Evolutionary conservation across 1,140 invertebrate species (phyloP).

Genomic region (Trachymyrmex septentrionalis): DNA sequence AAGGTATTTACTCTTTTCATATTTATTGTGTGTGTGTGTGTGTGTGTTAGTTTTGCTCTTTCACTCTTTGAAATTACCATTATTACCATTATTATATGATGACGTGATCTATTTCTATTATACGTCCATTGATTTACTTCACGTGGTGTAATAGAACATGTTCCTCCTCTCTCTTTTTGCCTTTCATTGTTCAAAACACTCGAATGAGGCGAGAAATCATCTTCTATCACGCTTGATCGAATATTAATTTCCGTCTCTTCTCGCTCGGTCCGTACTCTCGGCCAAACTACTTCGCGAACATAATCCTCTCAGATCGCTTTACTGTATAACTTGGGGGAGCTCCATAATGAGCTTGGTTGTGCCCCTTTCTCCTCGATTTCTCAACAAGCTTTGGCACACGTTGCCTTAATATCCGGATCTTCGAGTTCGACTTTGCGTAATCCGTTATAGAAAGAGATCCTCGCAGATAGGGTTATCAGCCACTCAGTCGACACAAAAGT

Average conservation of each 20-base stretch:
- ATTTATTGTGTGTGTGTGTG: too few species aligned
- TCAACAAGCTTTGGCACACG: conserved; percentile 49
- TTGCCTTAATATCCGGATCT: conserved; percentile 55
- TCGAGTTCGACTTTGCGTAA: conserved; percentile 34
- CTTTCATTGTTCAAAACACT: conserved; percentile 23
- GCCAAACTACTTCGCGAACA: conserved; percentile 45
- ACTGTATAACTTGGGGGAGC: conserved; percentile 56
- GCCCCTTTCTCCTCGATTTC: conserved; percentile 44
- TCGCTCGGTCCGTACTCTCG: neutral
- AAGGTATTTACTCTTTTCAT: neutral
- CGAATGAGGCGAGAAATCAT: conserved; percentile 38
- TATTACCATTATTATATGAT: neutral
- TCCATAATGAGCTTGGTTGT: conserved; percentile 46
- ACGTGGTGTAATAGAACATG: neutral
- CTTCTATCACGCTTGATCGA: conserved; percentile 45
- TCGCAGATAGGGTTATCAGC: too few species aligned
- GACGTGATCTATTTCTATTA: neutral
- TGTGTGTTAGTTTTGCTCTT: too few species aligned
- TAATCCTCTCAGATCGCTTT: conserved; percentile 55
- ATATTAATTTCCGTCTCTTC: conserved; percentile 55
- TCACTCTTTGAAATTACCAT: too few species aligned
- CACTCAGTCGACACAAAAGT: too few species aligned
- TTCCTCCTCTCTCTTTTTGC: neutral
- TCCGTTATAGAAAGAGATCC: neutral
- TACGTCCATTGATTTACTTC: neutral